These are phyloP conservation scores for Paracanthobrama guichenoti DNA, from an alignment of 2,113 vertebrate species.

Conservation along the genomic window DNA sequence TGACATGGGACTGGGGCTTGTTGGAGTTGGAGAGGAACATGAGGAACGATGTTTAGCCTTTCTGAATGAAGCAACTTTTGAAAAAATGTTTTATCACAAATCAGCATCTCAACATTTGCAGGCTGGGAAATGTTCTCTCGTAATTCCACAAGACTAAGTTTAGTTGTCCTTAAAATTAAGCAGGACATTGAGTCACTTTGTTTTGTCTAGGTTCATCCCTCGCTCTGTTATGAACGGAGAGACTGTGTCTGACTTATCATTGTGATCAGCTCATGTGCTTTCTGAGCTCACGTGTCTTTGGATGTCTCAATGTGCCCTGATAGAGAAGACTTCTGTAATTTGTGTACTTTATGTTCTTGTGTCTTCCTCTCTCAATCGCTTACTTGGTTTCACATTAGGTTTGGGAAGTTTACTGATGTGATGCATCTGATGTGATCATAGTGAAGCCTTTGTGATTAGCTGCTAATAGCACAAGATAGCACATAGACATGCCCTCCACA, in stretches of 20 bases:
- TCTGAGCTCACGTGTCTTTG: conserved; percentile 20
- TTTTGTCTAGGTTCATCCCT: conserved; percentile 11
- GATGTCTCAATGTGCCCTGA: conserved; percentile 21
- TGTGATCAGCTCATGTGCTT: conserved; percentile 37
- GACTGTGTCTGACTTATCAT: conserved; percentile 38
- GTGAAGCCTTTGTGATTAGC: conserved; percentile 4
- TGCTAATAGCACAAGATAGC: conserved; percentile 7
- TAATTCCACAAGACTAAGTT: conserved; percentile 13
- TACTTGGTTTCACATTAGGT: conserved; percentile 1
- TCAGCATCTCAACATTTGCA: background rate
- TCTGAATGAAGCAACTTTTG: no score
- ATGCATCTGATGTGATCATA: conserved; percentile 22
- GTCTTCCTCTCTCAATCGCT: conserved; percentile 16
- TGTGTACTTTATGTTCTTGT: background rate
- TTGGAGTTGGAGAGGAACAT: background rate
- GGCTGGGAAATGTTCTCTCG: background rate
- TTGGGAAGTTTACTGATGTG: conserved; percentile 36
- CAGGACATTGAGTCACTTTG: conserved; percentile 28
- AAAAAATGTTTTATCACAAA: no score
- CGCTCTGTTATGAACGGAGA: conserved; percentile 12
- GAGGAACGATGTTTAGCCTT: background rate
- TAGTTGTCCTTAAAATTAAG: background rate
- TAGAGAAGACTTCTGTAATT: background rate
- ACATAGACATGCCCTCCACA: conserved; percentile 35
- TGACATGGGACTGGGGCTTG: background rate